Conservation (phyloP, 2,888 invertebrate species). For the Ophioninae sp. region DNA sequence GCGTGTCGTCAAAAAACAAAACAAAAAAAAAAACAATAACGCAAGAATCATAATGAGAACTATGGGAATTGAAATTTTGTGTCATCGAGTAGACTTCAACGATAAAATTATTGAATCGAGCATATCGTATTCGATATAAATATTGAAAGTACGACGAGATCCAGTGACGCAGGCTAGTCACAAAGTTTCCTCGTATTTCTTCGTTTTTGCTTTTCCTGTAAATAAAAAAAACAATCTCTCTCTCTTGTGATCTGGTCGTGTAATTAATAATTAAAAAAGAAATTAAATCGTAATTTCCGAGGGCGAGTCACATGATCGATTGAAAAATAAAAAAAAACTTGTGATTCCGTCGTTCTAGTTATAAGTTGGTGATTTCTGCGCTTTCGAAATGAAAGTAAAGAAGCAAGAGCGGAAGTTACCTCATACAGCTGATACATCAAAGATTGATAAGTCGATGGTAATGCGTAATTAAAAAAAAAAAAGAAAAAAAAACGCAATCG, state of each 20-base stretch:
- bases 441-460: constrained; percentile 70
- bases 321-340: background rate
- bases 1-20: constrained; percentile 35
- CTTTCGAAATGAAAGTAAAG: constrained; percentile 13
- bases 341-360: constrained; percentile 27
- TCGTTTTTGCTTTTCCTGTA: constrained; percentile 13
- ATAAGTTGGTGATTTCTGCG: constrained; percentile 50
- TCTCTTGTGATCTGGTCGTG: constrained; percentile 43
- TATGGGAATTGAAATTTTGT: constrained; percentile 2
- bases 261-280: constrained; percentile 15
- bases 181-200: constrained; percentile 24
- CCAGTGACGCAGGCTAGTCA: constrained; percentile 36
- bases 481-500: constrained; percentile 17
- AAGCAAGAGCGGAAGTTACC: constrained; percentile 40
- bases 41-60: background rate
- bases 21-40: background rate
- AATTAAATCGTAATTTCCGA: constrained; percentile 8
- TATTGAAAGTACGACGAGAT: constrained; percentile 25
- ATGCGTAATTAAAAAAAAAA: constrained; percentile 12
- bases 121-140: constrained; percentile 34
- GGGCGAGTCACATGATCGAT: constrained; percentile 25
- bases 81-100: constrained; percentile 3
- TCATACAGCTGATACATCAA: constrained; percentile 75
- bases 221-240: constrained; percentile 26
- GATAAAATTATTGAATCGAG: constrained; percentile 12